Evolutionary conservation across 2,113 vertebrate species (phyloP).

Genomic region (Pelecanoides urinatrix): DNA sequence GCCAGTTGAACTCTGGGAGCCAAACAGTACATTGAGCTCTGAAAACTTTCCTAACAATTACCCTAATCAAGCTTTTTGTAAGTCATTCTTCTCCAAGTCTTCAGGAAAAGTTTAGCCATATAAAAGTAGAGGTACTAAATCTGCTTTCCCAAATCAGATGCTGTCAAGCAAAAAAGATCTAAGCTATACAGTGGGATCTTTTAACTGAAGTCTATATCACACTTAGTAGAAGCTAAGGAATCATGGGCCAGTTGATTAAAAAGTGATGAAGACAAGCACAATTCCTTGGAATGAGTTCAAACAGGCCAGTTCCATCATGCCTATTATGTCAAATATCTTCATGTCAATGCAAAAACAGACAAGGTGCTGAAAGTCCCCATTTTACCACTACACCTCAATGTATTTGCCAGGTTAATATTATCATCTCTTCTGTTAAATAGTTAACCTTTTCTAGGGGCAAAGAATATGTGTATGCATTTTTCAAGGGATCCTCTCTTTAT

Average conservation of each 20-base stretch:
- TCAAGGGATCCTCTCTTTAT: not conserved
- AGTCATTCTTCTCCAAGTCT: constrained; percentile 62
- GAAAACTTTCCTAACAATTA: constrained; percentile 85
- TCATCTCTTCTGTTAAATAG: not conserved
- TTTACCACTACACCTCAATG: not conserved
- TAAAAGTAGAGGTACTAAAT: not conserved
- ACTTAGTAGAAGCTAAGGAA: not conserved
- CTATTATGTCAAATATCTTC: not conserved
- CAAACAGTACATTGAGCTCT: constrained; percentile 86
- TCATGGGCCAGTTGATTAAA: not conserved
- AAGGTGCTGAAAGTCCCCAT: not conserved
- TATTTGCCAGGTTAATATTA: not conserved
- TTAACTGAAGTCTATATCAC: not conserved
- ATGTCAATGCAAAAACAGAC: not conserved
- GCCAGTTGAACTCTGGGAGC: constrained; percentile 86
- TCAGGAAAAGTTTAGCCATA: not conserved
- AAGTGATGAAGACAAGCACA: not conserved
- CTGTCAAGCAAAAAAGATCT: not conserved
- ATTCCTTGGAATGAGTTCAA: not conserved
- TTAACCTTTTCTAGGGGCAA: not conserved
- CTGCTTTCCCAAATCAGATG: not conserved
- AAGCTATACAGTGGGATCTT: not conserved
- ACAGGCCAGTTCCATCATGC: not conserved
- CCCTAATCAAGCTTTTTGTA: constrained; percentile 81
- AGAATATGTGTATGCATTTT: not conserved